Evolutionary conservation across 2,113 vertebrate species (phyloP).

Genomic region (Hippocampus guttulatus): DNA sequence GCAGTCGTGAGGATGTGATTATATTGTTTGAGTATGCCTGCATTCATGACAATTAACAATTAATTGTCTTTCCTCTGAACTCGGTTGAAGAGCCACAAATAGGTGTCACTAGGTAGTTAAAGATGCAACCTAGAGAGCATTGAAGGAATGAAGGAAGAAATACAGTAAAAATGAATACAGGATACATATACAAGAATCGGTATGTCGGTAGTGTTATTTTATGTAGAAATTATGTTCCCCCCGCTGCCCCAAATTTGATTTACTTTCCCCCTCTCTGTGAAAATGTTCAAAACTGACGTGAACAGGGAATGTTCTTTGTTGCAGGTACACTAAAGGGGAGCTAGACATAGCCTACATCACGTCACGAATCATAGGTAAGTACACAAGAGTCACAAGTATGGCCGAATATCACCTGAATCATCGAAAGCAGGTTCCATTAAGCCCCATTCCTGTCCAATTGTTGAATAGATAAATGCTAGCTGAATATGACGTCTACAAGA

Average conservation of each 20-base stretch:
- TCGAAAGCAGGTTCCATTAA: neutral
- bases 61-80: too few species aligned
- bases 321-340: constrained; percentile 95
- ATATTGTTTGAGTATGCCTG: too few species aligned
- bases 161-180: too few species aligned
- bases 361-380: constrained; percentile 94
- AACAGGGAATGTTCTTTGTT: constrained; percentile 34
- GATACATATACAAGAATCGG: too few species aligned
- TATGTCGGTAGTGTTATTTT: neutral
- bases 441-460: neutral
- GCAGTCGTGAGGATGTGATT: too few species aligned
- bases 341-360: constrained; percentile 97
- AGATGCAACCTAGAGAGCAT: too few species aligned
- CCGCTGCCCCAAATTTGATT: neutral
- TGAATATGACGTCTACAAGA: neutral
- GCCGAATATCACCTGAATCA: neutral
- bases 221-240: neutral
- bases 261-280: neutral
- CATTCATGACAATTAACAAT: too few species aligned
- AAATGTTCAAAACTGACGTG: constrained; percentile 2
- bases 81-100: neutral
- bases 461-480: neutral
- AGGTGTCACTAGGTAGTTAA: too few species aligned
- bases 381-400: constrained; percentile 5
- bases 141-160: too few species aligned